These are phyloP conservation scores for Pteropus rufus DNA, from an alignment of 2,797 vertebrate species.

Conservation along the genomic window DNA sequence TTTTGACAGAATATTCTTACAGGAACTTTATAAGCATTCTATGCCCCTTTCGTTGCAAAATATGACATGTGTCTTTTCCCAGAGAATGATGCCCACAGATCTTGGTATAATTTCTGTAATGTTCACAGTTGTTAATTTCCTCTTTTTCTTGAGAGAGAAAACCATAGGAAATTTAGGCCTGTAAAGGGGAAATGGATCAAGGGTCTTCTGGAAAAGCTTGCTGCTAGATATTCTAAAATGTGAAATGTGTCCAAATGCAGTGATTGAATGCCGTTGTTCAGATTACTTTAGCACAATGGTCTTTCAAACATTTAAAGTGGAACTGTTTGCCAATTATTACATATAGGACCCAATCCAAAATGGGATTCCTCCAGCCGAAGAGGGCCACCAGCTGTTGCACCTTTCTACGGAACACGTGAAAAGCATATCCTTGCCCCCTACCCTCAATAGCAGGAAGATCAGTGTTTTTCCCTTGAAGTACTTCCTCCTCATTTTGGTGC, in stretches of 20 bases:
- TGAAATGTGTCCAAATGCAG: not conserved
- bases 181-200: not conserved
- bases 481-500: not conserved
- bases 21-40: conserved; percentile 44
- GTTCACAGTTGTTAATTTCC: conserved; percentile 24
- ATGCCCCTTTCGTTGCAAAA: conserved; percentile 53
- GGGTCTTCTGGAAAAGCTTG: not conserved
- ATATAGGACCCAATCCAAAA: not conserved
- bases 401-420: not conserved
- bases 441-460: not conserved
- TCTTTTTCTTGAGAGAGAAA: conserved; percentile 6
- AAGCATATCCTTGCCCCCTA: not conserved
- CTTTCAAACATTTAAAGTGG: not conserved
- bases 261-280: not conserved
- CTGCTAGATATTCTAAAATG: not conserved
- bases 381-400: not conserved
- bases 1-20: conserved; percentile 42
- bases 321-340: not conserved
- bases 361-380: not conserved
- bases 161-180: not conserved
- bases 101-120: conserved; percentile 50
- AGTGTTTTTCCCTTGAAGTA: not conserved
- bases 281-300: not conserved
- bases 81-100: not conserved
- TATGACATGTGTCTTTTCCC: not conserved